phyloP scores from a whole-genome alignment of 2,797 vertebrate genomes.

The Poecilia picta region DNA sequence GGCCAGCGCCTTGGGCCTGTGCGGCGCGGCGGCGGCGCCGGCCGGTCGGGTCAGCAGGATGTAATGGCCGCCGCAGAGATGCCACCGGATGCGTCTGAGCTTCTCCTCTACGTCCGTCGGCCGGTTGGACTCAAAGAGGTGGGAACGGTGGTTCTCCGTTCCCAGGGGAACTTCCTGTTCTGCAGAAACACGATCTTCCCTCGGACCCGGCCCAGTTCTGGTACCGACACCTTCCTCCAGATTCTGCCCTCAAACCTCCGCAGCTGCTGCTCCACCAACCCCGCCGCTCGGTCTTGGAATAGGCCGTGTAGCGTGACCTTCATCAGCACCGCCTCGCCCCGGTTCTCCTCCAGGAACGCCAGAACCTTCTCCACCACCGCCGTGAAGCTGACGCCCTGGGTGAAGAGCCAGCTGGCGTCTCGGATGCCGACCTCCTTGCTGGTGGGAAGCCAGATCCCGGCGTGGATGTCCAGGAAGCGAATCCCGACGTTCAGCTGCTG shows the following conservation, averaged over 20 bases:
- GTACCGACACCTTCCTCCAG: constrained; percentile 34
- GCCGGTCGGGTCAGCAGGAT: constrained; percentile 40
- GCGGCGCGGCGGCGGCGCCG: not conserved
- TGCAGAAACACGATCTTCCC: constrained; percentile 63
- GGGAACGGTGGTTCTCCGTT: constrained; percentile 19
- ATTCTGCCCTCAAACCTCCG: constrained; percentile 6
- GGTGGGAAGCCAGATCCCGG: constrained; percentile 4
- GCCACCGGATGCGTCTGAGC: not conserved
- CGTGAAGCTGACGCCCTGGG: constrained; percentile 16
- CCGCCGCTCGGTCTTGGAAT: rapidly evolving
- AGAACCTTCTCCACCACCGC: constrained; percentile 40
- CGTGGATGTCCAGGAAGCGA: constrained; percentile 63
- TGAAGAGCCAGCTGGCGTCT: constrained; percentile 35
- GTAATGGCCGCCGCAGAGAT: constrained; percentile 37
- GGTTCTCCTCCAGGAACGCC: constrained; percentile 37
- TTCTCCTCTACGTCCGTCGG: constrained; percentile 21
- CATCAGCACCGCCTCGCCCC: constrained; percentile 57
- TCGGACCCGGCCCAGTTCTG: constrained; percentile 48
- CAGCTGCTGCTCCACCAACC: constrained; percentile 17
- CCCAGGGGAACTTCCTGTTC: constrained; percentile 27
- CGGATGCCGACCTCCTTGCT: constrained; percentile 18
- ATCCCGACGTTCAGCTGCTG: constrained; percentile 63
- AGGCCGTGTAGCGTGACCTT: constrained; percentile 41
- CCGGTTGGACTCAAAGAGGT: constrained; percentile 17
- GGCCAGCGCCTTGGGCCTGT: not conserved